A percentile compares a stretch with the other conserved stretches of the same genome.
These are phyloP conservation scores for Epicampocera succincta DNA, from an alignment of 2,888 invertebrate species.

Conservation along the genomic window DNA sequence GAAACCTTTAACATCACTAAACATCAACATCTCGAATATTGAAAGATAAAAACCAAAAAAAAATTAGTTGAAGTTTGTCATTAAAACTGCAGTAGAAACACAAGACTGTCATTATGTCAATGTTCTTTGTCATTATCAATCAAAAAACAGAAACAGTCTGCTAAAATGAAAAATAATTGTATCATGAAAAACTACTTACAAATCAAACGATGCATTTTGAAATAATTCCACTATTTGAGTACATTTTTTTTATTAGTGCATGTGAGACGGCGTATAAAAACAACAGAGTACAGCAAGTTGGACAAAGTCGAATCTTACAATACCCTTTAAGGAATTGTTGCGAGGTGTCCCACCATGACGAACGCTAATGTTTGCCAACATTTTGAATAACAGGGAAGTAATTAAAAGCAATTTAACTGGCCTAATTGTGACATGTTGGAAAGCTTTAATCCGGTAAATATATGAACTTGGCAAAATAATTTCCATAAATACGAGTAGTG, in stretches of 20 bases:
- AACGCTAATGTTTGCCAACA: too few relatives aligned
- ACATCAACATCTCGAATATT: neutral
- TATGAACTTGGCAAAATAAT: too few relatives aligned
- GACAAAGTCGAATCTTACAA: neutral
- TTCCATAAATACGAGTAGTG: too few relatives aligned
- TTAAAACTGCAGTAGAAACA: conserved; percentile 41
- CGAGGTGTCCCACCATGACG: too few relatives aligned
- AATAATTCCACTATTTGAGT: conserved; percentile 33
- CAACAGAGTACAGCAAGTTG: neutral
- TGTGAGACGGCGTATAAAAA: neutral
- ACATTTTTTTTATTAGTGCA: neutral
- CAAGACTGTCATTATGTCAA: conserved; percentile 32
- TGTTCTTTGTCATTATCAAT: conserved; percentile 30
- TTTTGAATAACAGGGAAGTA: too few relatives aligned
- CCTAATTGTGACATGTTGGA: too few relatives aligned
- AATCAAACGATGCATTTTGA: conserved; percentile 17
- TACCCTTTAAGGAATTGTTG: neutral
- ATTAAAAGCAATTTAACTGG: too few relatives aligned
- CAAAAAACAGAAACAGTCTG: conserved; percentile 17
- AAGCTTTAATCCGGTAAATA: too few relatives aligned
- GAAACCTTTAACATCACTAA: conserved; percentile 23
- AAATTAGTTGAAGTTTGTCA: conserved; percentile 29
- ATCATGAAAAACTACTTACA: neutral
- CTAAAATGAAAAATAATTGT: conserved; percentile 16
- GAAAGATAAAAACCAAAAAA: neutral